A percentile compares a stretch with the other conserved stretches of the same genome.
These are phyloP conservation scores for Anguilla anguilla DNA, from an alignment of 2,797 vertebrate genomes.

Conservation along the genomic window DNA sequence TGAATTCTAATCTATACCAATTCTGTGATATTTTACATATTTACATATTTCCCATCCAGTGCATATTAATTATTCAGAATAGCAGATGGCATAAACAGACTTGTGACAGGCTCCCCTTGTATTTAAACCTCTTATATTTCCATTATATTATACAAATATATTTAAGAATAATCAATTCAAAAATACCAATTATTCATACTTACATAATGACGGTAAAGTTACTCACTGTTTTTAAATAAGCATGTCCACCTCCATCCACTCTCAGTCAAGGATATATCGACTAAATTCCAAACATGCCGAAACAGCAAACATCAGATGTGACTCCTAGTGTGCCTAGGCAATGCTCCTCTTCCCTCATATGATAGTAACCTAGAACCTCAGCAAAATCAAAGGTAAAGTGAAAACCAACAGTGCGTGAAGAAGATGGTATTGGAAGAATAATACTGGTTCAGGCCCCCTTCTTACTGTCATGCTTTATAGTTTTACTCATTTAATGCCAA, in stretches of 20 bases:
- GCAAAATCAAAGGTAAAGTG: not conserved
- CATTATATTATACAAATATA: not conserved
- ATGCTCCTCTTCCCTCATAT: not conserved
- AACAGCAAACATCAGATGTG: not conserved
- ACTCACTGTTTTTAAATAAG: not conserved
- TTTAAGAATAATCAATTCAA: not conserved
- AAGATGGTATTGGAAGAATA: not conserved
- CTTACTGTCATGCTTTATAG: not conserved
- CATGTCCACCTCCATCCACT: not conserved
- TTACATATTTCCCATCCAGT: not conserved
- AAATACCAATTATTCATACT: not conserved
- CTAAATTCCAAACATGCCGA: not conserved
- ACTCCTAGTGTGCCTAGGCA: not conserved
- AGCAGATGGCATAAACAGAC: not conserved
- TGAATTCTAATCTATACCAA: conserved; percentile 33
- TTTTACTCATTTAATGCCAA: not conserved
- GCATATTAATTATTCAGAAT: not conserved
- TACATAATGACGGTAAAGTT: not conserved
- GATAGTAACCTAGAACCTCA: not conserved
- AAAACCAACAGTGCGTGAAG: not conserved
- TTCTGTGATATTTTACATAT: not conserved
- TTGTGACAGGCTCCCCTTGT: not conserved
- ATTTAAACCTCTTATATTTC: not conserved
- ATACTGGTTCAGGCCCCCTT: not conserved
- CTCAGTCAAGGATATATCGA: not conserved